Evolutionary conservation across 1,140 invertebrate species (phyloP).

Genomic region (Formica selysi): DNA sequence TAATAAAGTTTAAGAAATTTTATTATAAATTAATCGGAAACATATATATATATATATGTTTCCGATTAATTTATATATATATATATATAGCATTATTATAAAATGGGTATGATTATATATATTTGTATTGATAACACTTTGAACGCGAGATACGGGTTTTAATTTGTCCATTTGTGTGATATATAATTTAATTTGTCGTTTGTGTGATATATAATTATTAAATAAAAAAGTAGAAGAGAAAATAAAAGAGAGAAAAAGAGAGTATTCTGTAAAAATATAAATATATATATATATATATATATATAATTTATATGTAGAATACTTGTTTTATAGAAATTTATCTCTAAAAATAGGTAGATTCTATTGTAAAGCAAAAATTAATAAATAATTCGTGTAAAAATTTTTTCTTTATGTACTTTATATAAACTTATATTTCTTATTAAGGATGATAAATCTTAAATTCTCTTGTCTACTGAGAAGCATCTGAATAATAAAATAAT

Average conservation of each 20-base stretch:
- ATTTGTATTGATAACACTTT: conserved; percentile 12
- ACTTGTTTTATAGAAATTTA: not conserved
- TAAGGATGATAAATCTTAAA: not conserved
- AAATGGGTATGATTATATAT: not conserved
- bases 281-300: not conserved
- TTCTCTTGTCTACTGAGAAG: not conserved
- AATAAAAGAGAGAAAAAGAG: not conserved
- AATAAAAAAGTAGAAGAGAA: not conserved
- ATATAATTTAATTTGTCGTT: no score
- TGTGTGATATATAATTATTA: not conserved
- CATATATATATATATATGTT: not conserved
- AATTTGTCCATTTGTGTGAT: not conserved
- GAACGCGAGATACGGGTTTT: not conserved
- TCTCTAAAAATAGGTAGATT: not conserved
- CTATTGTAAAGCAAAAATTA: not conserved
- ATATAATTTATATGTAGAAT: not conserved
- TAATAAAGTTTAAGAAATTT: not conserved
- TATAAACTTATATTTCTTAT: not conserved
- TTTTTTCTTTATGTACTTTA: no score
- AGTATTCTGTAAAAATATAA: not conserved
- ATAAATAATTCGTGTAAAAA: not conserved
- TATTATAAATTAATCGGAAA: not conserved
- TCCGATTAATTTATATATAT: no score
- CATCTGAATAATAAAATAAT: not conserved
- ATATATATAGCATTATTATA: not conserved